Conservation (phyloP, 2,797 vertebrate species). For the Phoeniculus purpureus region DNA sequence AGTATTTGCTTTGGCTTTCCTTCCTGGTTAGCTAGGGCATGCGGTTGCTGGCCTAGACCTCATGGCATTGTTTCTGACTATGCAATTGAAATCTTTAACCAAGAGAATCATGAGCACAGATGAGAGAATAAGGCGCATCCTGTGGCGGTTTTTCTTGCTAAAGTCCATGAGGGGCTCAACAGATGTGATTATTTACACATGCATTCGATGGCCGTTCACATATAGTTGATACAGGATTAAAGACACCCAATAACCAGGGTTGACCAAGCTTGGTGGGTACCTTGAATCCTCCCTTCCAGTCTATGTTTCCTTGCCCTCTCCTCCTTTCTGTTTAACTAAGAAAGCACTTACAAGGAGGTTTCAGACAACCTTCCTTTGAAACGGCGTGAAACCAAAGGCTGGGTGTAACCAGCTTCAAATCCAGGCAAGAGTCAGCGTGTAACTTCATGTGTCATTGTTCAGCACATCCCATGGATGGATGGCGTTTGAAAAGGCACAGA, state of each 20-base stretch:
- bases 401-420: slow-evolving; percentile 37
- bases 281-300: not conserved
- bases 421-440: not conserved
- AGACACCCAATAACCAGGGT: not conserved
- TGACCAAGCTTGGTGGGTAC: not conserved
- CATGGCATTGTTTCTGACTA: slow-evolving; percentile 61
- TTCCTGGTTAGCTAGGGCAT: slow-evolving; percentile 32
- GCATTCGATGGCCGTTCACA: not conserved
- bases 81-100: slow-evolving; percentile 45
- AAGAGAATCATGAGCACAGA: slow-evolving; percentile 52
- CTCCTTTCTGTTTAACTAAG: not conserved
- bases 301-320: not conserved
- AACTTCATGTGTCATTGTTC: not conserved
- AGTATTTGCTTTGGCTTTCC: slow-evolving; percentile 66
- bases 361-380: slow-evolving; percentile 14
- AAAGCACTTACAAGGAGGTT: not conserved
- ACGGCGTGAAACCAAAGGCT: not conserved
- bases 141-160: slow-evolving; percentile 44
- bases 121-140: slow-evolving; percentile 57
- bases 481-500: not conserved
- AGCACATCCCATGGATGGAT: not conserved
- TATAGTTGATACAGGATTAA: not conserved
- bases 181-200: slow-evolving; percentile 39
- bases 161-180: not conserved
- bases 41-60: slow-evolving; percentile 35